Evolutionary conservation across 1,140 invertebrate genomes (phyloP).

Genomic region (Neelides sp.): DNA sequence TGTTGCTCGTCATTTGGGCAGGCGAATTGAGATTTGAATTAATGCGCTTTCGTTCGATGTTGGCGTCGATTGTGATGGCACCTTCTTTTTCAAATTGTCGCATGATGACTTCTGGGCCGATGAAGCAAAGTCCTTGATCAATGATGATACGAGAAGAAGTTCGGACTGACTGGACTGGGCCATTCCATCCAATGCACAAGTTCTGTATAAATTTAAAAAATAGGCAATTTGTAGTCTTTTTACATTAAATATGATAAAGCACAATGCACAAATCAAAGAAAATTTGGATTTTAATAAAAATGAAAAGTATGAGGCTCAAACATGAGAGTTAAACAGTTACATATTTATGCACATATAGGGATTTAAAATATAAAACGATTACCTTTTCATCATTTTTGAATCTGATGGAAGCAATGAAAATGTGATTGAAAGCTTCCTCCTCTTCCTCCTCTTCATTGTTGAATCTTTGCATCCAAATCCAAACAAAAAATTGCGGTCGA

Average conservation of each 20-base stretch:
- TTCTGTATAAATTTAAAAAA: constrained; percentile 5
- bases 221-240: background rate
- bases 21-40: too few species aligned
- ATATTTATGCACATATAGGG: background rate
- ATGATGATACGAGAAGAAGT: constrained; percentile 6
- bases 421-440: constrained; percentile 3
- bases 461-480: constrained; percentile 20
- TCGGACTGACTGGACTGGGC: constrained; percentile 21
- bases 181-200: constrained; percentile 14
- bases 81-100: constrained; percentile 20
- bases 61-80: background rate
- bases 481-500: constrained; percentile 18
- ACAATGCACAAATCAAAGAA: background rate
- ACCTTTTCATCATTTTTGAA: constrained; percentile 6
- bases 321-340: background rate
- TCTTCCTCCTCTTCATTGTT: constrained; percentile 2
- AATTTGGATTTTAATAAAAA: too few species aligned
- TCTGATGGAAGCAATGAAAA: constrained; percentile 6
- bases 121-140: constrained; percentile 20
- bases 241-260: background rate
- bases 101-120: constrained; percentile 11
- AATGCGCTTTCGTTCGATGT: too few species aligned
- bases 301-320: too few species aligned
- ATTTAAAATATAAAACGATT: background rate
- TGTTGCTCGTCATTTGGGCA: too few species aligned